Percentiles rank a stretch among this genome's conserved stretches.
Conservation (phyloP, 2,113 vertebrate genomes). For the Forbesichthys agassizii region DNA sequence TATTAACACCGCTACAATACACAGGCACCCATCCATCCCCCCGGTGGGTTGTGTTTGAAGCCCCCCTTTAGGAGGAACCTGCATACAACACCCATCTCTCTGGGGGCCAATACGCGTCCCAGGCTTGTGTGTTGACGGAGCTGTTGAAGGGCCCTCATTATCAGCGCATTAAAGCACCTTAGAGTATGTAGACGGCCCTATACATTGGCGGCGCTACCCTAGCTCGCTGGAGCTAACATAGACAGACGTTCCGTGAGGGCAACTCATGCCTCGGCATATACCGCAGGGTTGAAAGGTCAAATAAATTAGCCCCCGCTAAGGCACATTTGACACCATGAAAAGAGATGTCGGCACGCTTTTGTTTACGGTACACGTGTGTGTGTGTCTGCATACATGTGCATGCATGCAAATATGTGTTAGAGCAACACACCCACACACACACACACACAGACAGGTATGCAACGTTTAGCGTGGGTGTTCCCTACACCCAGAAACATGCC, state of each 20-base stretch:
- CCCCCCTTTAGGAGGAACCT: no score
- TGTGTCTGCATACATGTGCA: neutral
- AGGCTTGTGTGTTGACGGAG: neutral
- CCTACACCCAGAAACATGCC: slow-evolving; percentile 64
- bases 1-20: neutral
- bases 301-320: neutral
- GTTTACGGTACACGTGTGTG: neutral
- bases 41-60: no score
- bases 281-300: neutral
- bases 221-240: no score
- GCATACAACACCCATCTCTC: no score
- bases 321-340: neutral
- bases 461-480: slow-evolving; percentile 56
- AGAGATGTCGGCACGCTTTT: neutral
- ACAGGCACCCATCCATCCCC: no score
- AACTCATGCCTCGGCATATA: no score
- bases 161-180: neutral
- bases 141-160: slow-evolving; percentile 13
- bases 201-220: no score
- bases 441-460: slow-evolving; percentile 12
- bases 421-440: slow-evolving; percentile 11
- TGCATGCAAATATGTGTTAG: neutral
- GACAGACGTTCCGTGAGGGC: no score
- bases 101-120: no score
- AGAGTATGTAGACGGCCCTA: neutral